Evolutionary conservation across 2,888 invertebrate genomes (phyloP).

Genomic region (Drosophila neoperkinsi): DNA sequence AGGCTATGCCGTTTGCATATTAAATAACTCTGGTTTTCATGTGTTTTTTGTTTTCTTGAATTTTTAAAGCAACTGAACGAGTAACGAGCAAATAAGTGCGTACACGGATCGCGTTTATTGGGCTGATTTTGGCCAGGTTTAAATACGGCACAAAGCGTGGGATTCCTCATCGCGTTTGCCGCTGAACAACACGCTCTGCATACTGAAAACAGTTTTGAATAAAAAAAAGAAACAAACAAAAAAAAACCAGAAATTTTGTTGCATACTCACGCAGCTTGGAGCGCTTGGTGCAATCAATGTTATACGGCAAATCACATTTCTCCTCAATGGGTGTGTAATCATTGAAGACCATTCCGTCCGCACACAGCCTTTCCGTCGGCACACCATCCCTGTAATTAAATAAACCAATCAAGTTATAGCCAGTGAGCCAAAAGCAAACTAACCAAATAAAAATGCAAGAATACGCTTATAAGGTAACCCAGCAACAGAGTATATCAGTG

Average conservation of each 20-base stretch:
- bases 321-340: slow-evolving; percentile 93
- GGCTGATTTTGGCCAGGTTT: slow-evolving; percentile 64
- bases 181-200: slow-evolving; percentile 45
- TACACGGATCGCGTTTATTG: slow-evolving; percentile 58
- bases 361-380: slow-evolving; percentile 92
- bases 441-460: not conserved
- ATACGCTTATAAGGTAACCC: not conserved
- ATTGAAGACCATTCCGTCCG: slow-evolving; percentile 96
- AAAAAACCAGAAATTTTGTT: slow-evolving; percentile 3
- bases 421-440: not conserved
- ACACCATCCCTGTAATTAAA: slow-evolving; percentile 87
- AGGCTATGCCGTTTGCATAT: slow-evolving; percentile 75
- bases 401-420: slow-evolving; percentile 4
- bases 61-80: slow-evolving; percentile 29
- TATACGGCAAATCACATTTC: slow-evolving; percentile 94
- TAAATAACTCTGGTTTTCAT: slow-evolving; percentile 53
- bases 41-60: not conserved
- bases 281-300: slow-evolving; percentile 92
- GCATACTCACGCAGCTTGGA: slow-evolving; percentile 91
- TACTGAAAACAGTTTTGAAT: slow-evolving; percentile 26
- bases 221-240: not conserved
- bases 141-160: slow-evolving; percentile 37
- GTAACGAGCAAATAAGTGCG: slow-evolving; percentile 74
- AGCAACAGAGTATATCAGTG: not conserved
- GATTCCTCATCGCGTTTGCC: slow-evolving; percentile 30